Base-by-base conservation (phyloP, 1,140 invertebrate genomes). In the Lucilia cuprina region DNA sequence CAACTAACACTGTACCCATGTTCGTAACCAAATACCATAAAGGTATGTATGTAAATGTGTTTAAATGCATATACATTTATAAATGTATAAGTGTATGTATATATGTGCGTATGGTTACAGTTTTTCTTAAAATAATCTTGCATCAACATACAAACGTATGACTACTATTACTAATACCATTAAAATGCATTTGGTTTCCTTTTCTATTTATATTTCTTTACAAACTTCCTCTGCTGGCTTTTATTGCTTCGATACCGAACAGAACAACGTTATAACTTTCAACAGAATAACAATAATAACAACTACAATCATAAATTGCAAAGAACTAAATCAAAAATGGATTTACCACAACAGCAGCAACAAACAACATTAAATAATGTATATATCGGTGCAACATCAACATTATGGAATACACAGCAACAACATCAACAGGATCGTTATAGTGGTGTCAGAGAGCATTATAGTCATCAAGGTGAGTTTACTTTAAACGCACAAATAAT, bases 1-100 rank as follows among this genome's bases (percentile, higher is more conserved):
- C 89, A 14, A 88, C 90, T 34, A 90, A 89, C 80, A 90, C 89
- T 0, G 88, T 90, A 19, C 88, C 89, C 13, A 88, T 89, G 35
- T 82, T 86, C 5, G 83, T 88, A 13, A 86, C 86, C 50, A 90
- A 90, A 84, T 87, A 89, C 82, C 49, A 85, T 65, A 90, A 90
- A 89, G 89, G 89, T 90, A 80, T 49, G 84, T 85, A 60, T 82
- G 41, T 82, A 55, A 21, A 19, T 13, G 78, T 50, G 50, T 21
- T 49, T 30, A 17, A 9, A 17, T 82, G 70, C 13, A 82, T n/a
- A 30, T 35, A 70, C 17, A 55, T 25, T 25, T 21, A 30, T 19
- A 55, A 55, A 82, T n/a, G 25, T 50, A 49, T 50, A 21, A 13
- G 9, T 19, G n/a, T 82, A 50, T 21, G n/a, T 82, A 49, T 82